Conservation (phyloP, 2,797 vertebrate species). For the Coregonus sp. region DNA sequence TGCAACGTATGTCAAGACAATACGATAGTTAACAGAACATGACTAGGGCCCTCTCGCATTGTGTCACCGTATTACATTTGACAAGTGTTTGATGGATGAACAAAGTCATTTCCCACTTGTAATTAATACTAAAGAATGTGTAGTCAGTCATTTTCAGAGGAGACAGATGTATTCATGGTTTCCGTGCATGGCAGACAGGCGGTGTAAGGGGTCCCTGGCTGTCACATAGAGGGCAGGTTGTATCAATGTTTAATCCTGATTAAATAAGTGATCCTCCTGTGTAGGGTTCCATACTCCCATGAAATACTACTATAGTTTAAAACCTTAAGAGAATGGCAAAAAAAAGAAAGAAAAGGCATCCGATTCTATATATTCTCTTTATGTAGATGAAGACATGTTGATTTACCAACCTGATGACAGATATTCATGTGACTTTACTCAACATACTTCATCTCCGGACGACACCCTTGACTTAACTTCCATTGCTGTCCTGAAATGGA, state of each 20-base stretch:
- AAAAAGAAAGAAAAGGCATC: not conserved
- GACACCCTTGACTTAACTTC: not conserved
- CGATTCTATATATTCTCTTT: not conserved
- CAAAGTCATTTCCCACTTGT: constrained; percentile 78
- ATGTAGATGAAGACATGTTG: no score
- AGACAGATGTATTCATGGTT: constrained; percentile 41
- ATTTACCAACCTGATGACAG: not conserved
- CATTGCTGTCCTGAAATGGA: not conserved
- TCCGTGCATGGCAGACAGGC: constrained; percentile 53
- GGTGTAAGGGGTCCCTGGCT: constrained; percentile 53
- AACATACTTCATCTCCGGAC: not conserved
- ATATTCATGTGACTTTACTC: not conserved
- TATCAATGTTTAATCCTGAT: not conserved
- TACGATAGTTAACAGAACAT: constrained; percentile 52
- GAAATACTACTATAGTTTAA: not conserved
- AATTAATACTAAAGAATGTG: constrained; percentile 81
- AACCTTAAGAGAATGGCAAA: not conserved
- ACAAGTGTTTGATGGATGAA: constrained; percentile 81
- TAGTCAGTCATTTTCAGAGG: constrained; percentile 64
- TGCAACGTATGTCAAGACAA: constrained; percentile 66
- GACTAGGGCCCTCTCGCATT: constrained; percentile 60
- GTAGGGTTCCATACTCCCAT: not conserved
- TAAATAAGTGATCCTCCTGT: not conserved
- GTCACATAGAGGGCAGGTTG: not conserved
- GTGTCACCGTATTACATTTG: constrained; percentile 72